Evolutionary conservation across 2,113 vertebrate species (phyloP), one percentile per base, ranked within the genome.

Genomic region (Nettapus auritus): DNA sequence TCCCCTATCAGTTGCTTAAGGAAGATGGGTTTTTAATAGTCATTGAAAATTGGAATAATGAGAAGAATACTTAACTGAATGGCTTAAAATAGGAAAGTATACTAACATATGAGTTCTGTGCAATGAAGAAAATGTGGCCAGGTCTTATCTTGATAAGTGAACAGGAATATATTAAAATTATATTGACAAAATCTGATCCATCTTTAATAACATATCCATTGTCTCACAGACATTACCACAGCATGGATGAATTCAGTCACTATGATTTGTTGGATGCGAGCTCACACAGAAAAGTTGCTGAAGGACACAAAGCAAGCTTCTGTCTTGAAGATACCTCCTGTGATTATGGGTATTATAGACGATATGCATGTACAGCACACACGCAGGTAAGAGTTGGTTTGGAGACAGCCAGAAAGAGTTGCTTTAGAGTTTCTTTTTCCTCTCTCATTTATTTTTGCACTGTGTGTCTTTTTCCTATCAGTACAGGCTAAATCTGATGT

Each of bases 271-370:
- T 99, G 92, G 99, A 99, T 82, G 92, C 96, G 11, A 97, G 76
- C 18, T 98, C 98, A 3, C 97, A 99, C 23, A 97, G 95, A 25
- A 98, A 98, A 88, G 99, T 99, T 40, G 99, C 99, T n/a, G 99
- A 99, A 93, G 99, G 99, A 12, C 99, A 99, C 97, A 99, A 99
- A 97, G 99, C 99, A 55, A 99, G 99, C 77, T 99, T 99, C 98
- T 99, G 99, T 68, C 98, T 99, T 69, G 99, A 99, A 98, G 99
- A 99, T 94, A 99, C 99, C 0, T 99, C 99, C 79, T 99, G 99
- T 87, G 99, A 99, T 95, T 99, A 99, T 17, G 99, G 99, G 22
- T 99, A 99, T 96, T 98, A 99, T 69, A 98, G 99, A 57, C 98
- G 99, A 56, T 99, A 98, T 40, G 99, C 99, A 9, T 99, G 99